Evolutionary conservation across 1,140 invertebrate genomes (phyloP).

Genomic region (Melanaphis sacchari): DNA sequence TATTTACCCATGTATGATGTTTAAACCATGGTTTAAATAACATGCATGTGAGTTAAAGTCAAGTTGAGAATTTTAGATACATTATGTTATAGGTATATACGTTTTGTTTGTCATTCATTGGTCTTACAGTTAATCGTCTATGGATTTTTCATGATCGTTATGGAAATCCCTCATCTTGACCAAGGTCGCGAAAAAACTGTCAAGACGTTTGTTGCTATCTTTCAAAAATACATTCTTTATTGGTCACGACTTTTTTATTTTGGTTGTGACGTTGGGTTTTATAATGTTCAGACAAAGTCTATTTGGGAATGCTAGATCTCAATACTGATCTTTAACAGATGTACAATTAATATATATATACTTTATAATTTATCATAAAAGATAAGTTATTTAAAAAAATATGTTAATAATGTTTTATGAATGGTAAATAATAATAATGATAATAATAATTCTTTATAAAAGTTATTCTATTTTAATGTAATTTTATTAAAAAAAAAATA

Average conservation of each 20-base stretch:
- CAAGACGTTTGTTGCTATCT: not conserved
- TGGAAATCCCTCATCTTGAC: slow-evolving; percentile 40
- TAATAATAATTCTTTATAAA: not conserved
- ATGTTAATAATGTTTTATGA: not conserved
- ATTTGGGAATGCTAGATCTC: slow-evolving; percentile 26
- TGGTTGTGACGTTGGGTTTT: slow-evolving; percentile 14
- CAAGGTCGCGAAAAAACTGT: slow-evolving; percentile 39
- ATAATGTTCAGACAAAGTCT: not conserved
- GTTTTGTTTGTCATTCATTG: not conserved
- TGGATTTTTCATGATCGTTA: slow-evolving; percentile 36
- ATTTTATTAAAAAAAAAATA: not conserved
- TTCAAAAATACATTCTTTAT: slow-evolving; percentile 31
- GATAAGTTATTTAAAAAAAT: not conserved
- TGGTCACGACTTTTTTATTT: slow-evolving; percentile 49
- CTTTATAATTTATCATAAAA: not conserved
- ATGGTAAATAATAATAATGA: not conserved
- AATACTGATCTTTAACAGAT: not conserved
- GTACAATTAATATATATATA: not conserved
- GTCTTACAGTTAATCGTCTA: not conserved
- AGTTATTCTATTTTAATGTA: too few species aligned
- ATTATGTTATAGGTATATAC: not conserved
- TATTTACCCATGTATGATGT: not conserved
- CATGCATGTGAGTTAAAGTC: not conserved
- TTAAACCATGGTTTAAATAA: not conserved
- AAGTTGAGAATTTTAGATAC: not conserved